Base-by-base conservation (phyloP, 2,888 invertebrate genomes). In the Theodoxus fluviatilis region DNA sequence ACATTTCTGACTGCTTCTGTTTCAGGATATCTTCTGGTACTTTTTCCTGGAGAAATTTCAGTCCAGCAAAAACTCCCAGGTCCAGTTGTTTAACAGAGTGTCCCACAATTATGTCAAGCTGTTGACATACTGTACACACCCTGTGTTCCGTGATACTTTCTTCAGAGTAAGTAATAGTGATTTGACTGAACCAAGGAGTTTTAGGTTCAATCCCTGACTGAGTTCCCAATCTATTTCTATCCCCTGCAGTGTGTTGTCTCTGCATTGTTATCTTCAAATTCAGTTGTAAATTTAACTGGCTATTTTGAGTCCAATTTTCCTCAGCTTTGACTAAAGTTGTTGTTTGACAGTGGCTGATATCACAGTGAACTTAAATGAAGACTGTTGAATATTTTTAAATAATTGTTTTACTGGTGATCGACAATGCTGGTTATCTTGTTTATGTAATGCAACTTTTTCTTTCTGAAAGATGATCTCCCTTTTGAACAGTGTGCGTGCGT, bases 1-100 rank as follows among this genome's bases (percentile, higher is more conserved):
- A n/a, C 9, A 57, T 12, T 63, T 35, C 18, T 67, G 15, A 22
- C 3, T 69, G 22, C 67, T 68, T 43, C 35, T 71, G 49, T 76
- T 75, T 22, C 79, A 86, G 86, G 86, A 86, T 67, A 80, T 80
- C 37, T 86, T 86, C 71, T 86, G 86, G 86, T 85, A 83, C 73
- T 68, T 82, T 33, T 86, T 85, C 74, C 76, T 86, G 67, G 81
- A 84, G 37, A 82, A 82, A 40, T 86, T 80, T 71, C 84, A 85
- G 71, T 73, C 79, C 25, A 81, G 77, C 67, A 76, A 74, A 52
- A 73, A 76, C 28, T 75, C 79, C 3, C 85, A 85, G 71, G 76
- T 80, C 67, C 80, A 83, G 57, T 73, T 85, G 37, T 86, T 86
- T 73, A 82, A 86, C 74, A 75, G 86, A 68, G 77, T 83, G 4